Percentiles rank a stretch among this genome's conserved stretches.
phyloP scores from a whole-genome alignment of 2,113 vertebrate genomes.

The Pteronura brasiliensis region DNA sequence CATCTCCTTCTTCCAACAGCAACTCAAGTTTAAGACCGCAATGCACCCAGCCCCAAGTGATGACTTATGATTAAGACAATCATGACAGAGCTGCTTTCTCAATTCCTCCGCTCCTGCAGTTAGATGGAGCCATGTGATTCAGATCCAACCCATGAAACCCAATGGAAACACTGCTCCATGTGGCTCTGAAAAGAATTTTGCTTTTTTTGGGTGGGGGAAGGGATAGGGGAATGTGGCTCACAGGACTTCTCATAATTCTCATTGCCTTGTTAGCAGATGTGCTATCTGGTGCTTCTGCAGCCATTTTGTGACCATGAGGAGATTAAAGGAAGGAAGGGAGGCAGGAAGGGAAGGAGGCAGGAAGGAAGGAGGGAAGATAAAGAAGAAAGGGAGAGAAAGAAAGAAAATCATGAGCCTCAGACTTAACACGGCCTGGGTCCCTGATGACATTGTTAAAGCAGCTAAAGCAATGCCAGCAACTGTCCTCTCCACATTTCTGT shows the following conservation, averaged over 20 bases:
- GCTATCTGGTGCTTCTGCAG: not conserved
- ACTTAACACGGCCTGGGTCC: not conserved
- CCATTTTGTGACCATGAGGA: not conserved
- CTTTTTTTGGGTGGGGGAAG: not conserved
- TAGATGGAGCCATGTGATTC: not conserved
- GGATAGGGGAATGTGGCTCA: fast-evolving
- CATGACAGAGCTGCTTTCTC: not conserved
- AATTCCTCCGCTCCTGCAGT: not conserved
- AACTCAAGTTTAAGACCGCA: not conserved
- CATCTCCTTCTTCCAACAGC: not conserved
- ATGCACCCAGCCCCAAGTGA: not conserved
- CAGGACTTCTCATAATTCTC: not conserved
- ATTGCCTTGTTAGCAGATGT: not conserved
- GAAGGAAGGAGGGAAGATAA: not conserved
- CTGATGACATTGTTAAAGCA: not conserved
- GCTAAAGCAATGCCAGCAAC: not conserved
- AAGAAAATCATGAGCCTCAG: not conserved
- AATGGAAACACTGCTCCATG: not conserved
- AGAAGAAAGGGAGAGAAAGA: not conserved
- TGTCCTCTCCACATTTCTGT: not conserved
- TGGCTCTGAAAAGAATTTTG: not conserved
- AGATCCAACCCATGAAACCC: not conserved
- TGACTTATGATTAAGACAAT: not conserved
- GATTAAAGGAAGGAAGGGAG: not conserved
- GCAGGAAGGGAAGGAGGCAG: not conserved